Evolutionary conservation across 2,113 vertebrate species (phyloP).

Genomic region (Microcebus jonahi): DNA sequence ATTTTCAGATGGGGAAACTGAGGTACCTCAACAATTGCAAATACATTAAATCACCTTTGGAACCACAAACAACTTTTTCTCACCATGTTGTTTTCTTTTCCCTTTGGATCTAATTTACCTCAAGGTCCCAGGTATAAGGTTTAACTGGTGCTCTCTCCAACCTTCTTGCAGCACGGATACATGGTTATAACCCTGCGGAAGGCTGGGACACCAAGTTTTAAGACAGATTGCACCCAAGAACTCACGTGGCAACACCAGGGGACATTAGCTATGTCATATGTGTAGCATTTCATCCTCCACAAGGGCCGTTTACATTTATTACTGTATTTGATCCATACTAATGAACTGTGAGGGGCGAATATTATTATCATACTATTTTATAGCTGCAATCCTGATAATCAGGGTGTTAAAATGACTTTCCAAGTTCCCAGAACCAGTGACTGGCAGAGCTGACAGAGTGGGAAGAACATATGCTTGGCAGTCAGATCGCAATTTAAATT

Average conservation of each 20-base stretch:
- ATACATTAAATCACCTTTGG: background rate
- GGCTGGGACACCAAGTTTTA: background rate
- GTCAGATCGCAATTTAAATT: conserved; percentile 1
- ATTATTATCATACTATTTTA: background rate
- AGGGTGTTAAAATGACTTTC: background rate
- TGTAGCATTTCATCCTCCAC: background rate
- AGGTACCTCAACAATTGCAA: background rate
- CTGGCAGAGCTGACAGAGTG: background rate
- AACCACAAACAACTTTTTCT: background rate
- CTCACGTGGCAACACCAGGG: background rate
- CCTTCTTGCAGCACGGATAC: background rate
- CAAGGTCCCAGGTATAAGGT: background rate
- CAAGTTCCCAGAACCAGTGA: background rate
- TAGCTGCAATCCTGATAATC: background rate
- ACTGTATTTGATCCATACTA: background rate
- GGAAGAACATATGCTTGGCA: background rate
- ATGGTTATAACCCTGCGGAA: background rate
- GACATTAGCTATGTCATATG: background rate
- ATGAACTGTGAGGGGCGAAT: background rate
- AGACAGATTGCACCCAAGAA: background rate
- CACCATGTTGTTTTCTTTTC: background rate
- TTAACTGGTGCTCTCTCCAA: background rate
- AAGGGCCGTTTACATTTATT: background rate
- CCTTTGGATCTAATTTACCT: background rate
- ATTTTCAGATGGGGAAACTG: background rate